phyloP scores from a whole-genome alignment of 2,888 invertebrate species.

The Pantelozetes paolii region DNA sequence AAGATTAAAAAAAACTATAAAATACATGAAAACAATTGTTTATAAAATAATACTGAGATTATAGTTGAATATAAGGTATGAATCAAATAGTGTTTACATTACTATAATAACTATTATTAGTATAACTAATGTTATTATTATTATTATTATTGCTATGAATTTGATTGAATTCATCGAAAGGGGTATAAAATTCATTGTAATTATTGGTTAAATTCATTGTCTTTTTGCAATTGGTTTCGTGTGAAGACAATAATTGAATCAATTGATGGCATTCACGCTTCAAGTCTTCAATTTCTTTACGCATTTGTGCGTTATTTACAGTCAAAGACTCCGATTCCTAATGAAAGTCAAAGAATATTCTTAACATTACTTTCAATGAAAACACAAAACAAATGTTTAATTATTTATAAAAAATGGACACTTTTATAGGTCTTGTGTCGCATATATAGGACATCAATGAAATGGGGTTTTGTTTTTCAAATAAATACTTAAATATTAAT shows the following conservation, averaged over 20 bases:
- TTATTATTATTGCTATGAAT: slow-evolving; percentile 3
- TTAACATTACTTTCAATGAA: neutral
- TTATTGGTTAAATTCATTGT: neutral
- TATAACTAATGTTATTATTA: slow-evolving; percentile 5
- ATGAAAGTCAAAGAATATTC: neutral
- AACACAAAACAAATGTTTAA: too few species aligned
- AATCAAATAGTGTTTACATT: neutral
- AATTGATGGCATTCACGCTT: slow-evolving; percentile 8
- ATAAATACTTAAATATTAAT: too few species aligned
- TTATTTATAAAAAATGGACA: too few species aligned
- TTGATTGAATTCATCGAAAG: neutral
- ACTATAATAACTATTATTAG: neutral
- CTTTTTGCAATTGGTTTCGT: slow-evolving; percentile 17
- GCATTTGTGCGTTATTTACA: slow-evolving; percentile 27
- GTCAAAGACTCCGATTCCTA: slow-evolving; percentile 11
- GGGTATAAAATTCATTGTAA: too few species aligned
- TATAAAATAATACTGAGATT: slow-evolving; percentile 17
- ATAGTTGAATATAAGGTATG: neutral
- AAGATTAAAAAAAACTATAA: neutral
- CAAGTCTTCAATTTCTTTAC: slow-evolving; percentile 7
- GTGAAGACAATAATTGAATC: slow-evolving; percentile 2
- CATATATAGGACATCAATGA: too few species aligned
- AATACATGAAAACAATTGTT: neutral
- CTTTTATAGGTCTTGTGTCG: too few species aligned
- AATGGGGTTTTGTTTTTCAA: too few species aligned